phyloP scores from a whole-genome alignment of 2,888 invertebrate species.

The Leucozona laternaria region DNA sequence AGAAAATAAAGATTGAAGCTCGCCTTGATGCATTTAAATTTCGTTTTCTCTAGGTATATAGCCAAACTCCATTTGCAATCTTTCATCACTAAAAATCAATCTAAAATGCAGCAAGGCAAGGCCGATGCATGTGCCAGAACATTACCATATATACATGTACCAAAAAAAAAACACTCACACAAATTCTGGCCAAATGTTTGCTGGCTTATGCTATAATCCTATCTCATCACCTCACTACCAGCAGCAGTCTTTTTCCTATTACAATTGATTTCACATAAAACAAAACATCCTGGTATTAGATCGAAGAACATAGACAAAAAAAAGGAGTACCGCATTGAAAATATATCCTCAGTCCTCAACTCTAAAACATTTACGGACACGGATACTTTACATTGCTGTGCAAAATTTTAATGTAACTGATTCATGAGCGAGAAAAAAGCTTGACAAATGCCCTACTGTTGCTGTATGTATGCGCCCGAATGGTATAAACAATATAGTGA shows the following conservation, averaged over 20 bases:
- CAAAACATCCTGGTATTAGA: constrained; percentile 43
- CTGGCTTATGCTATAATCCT: constrained; percentile 11
- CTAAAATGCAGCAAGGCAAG: constrained; percentile 14
- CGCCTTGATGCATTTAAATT: constrained; percentile 19
- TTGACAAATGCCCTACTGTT: too few species aligned
- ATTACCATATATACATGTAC: constrained; percentile 8
- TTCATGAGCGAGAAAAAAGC: too few species aligned
- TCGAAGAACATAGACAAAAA: constrained; percentile 41
- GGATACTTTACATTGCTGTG: background rate
- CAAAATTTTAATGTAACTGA: background rate
- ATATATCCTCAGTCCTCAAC: constrained; percentile 40
- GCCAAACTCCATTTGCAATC: constrained; percentile 44
- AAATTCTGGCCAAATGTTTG: constrained; percentile 29
- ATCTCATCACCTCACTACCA: constrained; percentile 12
- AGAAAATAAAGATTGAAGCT: background rate
- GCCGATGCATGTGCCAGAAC: constrained; percentile 19
- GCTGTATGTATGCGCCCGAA: too few species aligned
- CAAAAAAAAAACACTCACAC: background rate
- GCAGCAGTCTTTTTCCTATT: constrained; percentile 15
- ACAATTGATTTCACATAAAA: constrained; percentile 71
- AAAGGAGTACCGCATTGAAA: constrained; percentile 37
- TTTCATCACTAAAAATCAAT: constrained; percentile 67
- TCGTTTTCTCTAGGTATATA: constrained; percentile 10
- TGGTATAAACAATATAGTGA: background rate
- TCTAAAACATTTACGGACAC: background rate